Percentiles rank a stretch among this genome's conserved stretches.
These are phyloP conservation scores for Micromussa lordhowensis DNA, from an alignment of 92 coral and sea anemone genomes.

Conservation along the genomic window DNA sequence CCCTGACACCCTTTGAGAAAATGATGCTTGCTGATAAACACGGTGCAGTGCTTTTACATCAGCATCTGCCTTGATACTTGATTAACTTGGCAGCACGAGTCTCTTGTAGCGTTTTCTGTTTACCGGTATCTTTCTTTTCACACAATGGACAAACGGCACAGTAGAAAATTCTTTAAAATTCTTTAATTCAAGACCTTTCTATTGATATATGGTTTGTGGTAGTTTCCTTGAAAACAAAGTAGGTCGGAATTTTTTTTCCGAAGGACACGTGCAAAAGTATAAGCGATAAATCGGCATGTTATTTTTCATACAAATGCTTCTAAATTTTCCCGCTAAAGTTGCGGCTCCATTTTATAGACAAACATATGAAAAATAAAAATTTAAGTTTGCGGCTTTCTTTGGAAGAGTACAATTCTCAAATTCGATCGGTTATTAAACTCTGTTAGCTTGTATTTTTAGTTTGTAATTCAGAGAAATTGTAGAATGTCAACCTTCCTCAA, in stretches of 20 bases:
- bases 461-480: too few relatives aligned
- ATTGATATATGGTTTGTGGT: slow-evolving; percentile 15
- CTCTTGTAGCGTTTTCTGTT: too few relatives aligned
- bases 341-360: slow-evolving; percentile 14
- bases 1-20: background rate
- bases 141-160: too few relatives aligned
- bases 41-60: background rate
- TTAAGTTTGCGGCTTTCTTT: slow-evolving; percentile 10
- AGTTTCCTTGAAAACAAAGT: slow-evolving; percentile 8
- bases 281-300: too few relatives aligned
- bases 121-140: too few relatives aligned
- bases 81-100: too few relatives aligned
- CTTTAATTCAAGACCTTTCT: slow-evolving; percentile 2
- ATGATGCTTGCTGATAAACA: slow-evolving; percentile 5
- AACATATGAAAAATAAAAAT: slow-evolving; percentile 4
- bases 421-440: too few relatives aligned
- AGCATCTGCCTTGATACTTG: background rate
- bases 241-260: slow-evolving; percentile 4
- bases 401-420: too few relatives aligned
- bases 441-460: too few relatives aligned
- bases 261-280: slow-evolving; percentile 7
- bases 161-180: too few relatives aligned
- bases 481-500: too few relatives aligned
- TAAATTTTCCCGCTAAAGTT: slow-evolving; percentile 4
- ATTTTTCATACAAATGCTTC: slow-evolving; percentile 1